phyloP scores from a whole-genome alignment of 2,797 vertebrate species.

The Lates japonicus region DNA sequence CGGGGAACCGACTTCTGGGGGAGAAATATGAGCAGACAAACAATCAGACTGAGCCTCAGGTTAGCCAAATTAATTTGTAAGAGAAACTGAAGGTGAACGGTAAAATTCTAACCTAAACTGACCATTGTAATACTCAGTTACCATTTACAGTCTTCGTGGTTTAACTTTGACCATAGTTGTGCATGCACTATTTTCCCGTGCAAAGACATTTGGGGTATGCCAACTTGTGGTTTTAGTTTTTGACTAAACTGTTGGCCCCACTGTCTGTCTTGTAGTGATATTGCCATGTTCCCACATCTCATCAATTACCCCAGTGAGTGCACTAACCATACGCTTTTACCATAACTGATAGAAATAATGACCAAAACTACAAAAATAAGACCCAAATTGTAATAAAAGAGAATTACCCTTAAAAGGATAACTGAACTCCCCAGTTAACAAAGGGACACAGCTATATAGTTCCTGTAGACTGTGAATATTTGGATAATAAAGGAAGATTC shows the following conservation, averaged over 20 bases:
- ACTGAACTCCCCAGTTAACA: conserved; percentile 20
- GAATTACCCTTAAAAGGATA: background rate
- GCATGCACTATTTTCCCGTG: background rate
- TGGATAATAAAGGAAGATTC: conserved; percentile 28
- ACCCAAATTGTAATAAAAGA: conserved; percentile 5
- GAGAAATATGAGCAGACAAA: conserved; percentile 4
- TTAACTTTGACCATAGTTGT: background rate
- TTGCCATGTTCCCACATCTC: background rate
- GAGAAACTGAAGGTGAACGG: background rate
- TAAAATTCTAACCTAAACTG: conserved; percentile 3
- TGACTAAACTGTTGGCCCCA: conserved; percentile 11
- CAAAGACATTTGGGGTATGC: conserved; percentile 1
- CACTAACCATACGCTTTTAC: background rate
- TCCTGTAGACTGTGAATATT: conserved; percentile 34
- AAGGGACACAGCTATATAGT: conserved; percentile 2
- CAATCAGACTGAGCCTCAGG: background rate
- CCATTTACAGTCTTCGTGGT: background rate
- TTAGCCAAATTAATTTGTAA: conserved; percentile 3
- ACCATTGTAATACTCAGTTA: background rate
- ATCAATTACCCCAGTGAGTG: conserved; percentile 11
- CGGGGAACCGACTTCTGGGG: background rate
- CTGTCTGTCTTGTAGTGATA: background rate
- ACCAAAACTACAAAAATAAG: background rate
- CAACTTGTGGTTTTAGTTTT: conserved; percentile 11
- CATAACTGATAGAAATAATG: conserved; percentile 11